Evolutionary conservation across 2,113 vertebrate genomes (phyloP).

Genomic region (Cyrtonyx montezumae): DNA sequence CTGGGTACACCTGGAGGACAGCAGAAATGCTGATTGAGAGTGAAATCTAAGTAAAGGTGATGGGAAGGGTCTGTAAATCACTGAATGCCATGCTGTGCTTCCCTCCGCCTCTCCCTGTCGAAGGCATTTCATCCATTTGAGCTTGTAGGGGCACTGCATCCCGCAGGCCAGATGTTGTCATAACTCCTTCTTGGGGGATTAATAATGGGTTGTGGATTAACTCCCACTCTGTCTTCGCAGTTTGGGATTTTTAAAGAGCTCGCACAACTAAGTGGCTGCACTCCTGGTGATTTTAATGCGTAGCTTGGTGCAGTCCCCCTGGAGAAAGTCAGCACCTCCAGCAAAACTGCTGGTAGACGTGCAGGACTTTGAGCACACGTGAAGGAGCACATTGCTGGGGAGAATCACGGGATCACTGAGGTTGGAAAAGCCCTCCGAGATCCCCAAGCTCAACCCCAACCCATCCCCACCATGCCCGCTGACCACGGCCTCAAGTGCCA

Average conservation of each 20-base stretch:
- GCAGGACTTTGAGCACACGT: neutral
- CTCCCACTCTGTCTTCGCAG: neutral
- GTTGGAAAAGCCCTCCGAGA: too few relatives aligned
- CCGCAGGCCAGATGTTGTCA: neutral
- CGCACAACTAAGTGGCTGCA: neutral
- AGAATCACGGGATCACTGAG: too few relatives aligned
- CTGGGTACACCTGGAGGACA: conserved; percentile 36
- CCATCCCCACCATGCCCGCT: too few relatives aligned
- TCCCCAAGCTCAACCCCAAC: too few relatives aligned
- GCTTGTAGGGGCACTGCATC: neutral
- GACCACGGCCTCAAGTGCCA: too few relatives aligned
- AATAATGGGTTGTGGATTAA: neutral
- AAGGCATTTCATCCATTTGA: neutral
- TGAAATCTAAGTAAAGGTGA: neutral
- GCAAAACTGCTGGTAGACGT: neutral
- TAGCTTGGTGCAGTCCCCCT: neutral
- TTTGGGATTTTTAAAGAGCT: neutral
- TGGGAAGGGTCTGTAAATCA: neutral
- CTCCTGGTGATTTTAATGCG: neutral
- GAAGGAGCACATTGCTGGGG: too few relatives aligned
- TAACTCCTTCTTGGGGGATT: neutral
- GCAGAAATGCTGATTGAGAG: conserved; percentile 14
- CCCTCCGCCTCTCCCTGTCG: conserved; percentile 6
- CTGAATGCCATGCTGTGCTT: neutral
- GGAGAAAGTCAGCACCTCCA: neutral